Base-by-base conservation (phyloP, 2,888 invertebrate species). In the Perithous albicinctus region DNA sequence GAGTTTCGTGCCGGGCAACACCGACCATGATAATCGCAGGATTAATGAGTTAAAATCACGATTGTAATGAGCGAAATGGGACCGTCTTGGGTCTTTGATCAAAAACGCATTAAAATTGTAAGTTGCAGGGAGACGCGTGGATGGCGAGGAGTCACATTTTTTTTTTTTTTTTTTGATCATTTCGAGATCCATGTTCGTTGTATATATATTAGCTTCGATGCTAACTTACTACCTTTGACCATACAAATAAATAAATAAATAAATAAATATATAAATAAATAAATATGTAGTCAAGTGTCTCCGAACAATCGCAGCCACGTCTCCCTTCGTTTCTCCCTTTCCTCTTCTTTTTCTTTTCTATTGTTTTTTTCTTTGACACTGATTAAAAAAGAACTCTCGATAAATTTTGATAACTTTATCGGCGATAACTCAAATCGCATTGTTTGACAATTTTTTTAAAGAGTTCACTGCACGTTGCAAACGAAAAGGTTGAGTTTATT, bases 201-300 rank as follows among this genome's bases (percentile, higher is more conserved):
- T n/a, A 23, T 51, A 54, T n/a, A 41, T 43, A 8, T 7, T 26
- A 26, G 3, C 38, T 69, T n/a, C 38, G 43, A 56, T 38, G 26
- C 41, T 15, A 41, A 54, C n/a, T n/a, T n/a, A n/a, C n/a, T n/a
- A n/a, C n/a, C n/a, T n/a, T 51, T 61, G 10, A 20, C 32, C 10
- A 20, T n/a, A 15, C 23, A n/a, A 12, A 54, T 29, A 12, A 73
- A 51, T 23, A 46, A 69, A 75, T 41, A 69, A 63, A 75, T 74
- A 79, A 48, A 79, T 75, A 48, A 66, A 80, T 70, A 64, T 54
- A 64, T 59, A 74, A 75, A 61, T 46, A 51, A 26, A 67, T 61
- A 81, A 76, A 76, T 29, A 77, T 67, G 73, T 54, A 64, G 12
- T 66, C 18, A 78, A 80, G 59, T 69, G 51, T 66, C 56, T 73